Base-by-base conservation (phyloP, 2,113 vertebrate genomes). In the Nasalis larvatus region DNA sequence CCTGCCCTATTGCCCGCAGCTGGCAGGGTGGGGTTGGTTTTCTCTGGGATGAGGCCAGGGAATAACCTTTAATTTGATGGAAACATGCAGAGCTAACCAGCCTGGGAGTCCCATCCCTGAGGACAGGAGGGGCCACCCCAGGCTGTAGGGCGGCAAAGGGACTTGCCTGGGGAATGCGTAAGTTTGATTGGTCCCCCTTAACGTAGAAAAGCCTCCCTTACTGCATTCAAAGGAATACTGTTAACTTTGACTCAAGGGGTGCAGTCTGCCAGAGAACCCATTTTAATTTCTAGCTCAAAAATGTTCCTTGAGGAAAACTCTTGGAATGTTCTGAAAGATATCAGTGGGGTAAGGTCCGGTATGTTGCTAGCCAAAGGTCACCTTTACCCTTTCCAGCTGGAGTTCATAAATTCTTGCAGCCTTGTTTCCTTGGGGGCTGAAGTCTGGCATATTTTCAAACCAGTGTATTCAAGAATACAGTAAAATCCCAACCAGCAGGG, bases 81-180 rank as follows among this genome's bases (percentile, higher is more conserved):
- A 63, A 96, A 95, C 7, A 45, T 18, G 84, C 30, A 37, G 60
- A 35, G 40, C 16, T 16, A 63, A 82, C 56, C 56, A 60, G 71
- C 45, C 86, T 49, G 10, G 63, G 40, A 81, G 23, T 42, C 42
- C 54, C 35, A 73, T 23, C 77, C 63, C 47, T 74, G 63, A 66
- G n/a, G 66, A 69, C 32, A 42, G 73, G 32, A 63, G 47, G 84
- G 66, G 86, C 73, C 52, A 13, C 86, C 85, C 88, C 14, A 88
- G 69, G 95, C 95, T 87, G 93, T 94, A 98, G 97, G 89, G 10
- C 83, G 93, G 83, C 73, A 68, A 54, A 81, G 63, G 69, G 86
- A 40, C 47, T 82, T 90, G 40, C 60, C 13, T 40, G 37, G 49
- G 81, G 89, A 88, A 84, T 45, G 71, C 58, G 4, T 52, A 81